These are phyloP conservation scores for Syrmaticus mikado DNA, from an alignment of 2,113 vertebrate genomes.

Conservation along the genomic window DNA sequence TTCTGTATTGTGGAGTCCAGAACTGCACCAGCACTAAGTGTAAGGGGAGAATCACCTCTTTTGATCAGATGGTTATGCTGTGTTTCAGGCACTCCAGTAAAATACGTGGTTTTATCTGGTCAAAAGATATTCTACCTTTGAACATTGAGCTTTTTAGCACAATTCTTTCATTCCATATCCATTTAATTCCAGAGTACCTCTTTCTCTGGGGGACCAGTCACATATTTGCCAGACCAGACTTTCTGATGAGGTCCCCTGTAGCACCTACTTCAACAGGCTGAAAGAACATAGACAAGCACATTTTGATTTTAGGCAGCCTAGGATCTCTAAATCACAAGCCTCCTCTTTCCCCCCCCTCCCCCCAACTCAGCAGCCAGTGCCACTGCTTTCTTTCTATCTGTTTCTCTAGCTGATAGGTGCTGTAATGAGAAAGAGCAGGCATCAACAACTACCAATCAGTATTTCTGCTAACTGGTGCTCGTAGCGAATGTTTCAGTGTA, in stretches of 20 bases:
- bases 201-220: neutral
- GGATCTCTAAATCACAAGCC: slow-evolving; percentile 9
- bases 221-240: neutral
- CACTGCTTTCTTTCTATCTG: neutral
- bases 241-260: neutral
- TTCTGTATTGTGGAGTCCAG: neutral
- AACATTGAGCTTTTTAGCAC: neutral
- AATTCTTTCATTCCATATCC: neutral
- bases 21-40: neutral
- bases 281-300: neutral
- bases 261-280: neutral
- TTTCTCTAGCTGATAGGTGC: neutral
- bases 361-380: neutral
- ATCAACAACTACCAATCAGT: neutral
- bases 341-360: fast-evolving
- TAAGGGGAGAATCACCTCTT: neutral
- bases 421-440: neutral
- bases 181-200: neutral
- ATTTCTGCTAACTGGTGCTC: neutral
- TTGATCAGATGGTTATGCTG: neutral
- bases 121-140: neutral
- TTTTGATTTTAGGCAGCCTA: neutral
- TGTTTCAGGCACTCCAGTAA: neutral
- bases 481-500: neutral
- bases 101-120: neutral